A percentile compares a stretch with the other conserved stretches of the same genome.
These are phyloP conservation scores for Troilus luridus DNA, from an alignment of 2,888 invertebrate genomes.

Conservation along the genomic window DNA sequence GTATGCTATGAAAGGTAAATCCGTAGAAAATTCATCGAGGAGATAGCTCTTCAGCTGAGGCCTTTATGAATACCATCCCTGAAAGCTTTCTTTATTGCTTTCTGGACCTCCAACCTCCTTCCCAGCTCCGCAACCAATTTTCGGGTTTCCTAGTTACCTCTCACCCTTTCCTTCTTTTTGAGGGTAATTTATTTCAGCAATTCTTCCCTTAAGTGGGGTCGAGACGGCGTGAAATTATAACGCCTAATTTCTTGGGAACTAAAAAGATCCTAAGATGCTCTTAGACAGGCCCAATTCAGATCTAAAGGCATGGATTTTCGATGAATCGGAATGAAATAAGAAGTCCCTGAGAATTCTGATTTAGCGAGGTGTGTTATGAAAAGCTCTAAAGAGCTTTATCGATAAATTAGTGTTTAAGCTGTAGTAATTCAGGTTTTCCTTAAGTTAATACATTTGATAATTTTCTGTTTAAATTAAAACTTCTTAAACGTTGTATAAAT, in stretches of 20 bases:
- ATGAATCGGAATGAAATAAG: neutral
- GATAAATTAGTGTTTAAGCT: neutral
- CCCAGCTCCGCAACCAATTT: neutral
- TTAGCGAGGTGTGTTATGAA: no score
- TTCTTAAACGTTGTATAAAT: no score
- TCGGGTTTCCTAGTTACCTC: slow-evolving; percentile 24
- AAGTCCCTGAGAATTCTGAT: neutral
- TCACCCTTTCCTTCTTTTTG: neutral
- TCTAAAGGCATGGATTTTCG: neutral
- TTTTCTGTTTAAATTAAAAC: no score
- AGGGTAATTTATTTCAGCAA: slow-evolving; percentile 3
- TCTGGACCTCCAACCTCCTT: neutral
- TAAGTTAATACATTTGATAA: no score
- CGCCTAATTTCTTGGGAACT: neutral
- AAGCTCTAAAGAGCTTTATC: neutral
- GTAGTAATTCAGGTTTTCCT: no score
- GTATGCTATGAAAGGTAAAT: neutral
- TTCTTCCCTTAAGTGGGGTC: neutral
- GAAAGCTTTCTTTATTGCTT: slow-evolving; percentile 44
- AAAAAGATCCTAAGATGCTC: neutral
- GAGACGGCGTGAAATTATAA: neutral
- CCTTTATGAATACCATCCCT: slow-evolving; percentile 38
- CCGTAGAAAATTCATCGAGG: slow-evolving; percentile 26
- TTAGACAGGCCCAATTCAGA: neutral
- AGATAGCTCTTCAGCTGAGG: neutral